Conservation (phyloP, 2,888 invertebrate genomes). For the Stenchaetothrips biformis region DNA sequence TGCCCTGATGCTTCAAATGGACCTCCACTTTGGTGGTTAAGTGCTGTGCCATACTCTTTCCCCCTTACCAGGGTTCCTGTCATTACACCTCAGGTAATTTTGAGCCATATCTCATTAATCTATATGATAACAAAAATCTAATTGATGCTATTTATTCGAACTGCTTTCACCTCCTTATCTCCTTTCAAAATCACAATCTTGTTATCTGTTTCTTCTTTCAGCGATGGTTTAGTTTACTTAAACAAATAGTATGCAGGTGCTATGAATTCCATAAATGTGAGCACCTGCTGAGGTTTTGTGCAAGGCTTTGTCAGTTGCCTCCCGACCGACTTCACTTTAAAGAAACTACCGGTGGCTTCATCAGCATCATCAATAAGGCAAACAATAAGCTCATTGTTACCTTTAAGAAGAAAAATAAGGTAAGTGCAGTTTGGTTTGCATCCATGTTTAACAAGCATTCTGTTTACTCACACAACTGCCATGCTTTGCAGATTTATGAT, state of each 20-base stretch:
- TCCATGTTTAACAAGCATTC: neutral
- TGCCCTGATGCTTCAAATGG: neutral
- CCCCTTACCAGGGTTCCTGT: neutral
- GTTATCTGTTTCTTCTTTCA: neutral
- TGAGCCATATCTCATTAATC: neutral
- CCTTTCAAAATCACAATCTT: too few relatives aligned
- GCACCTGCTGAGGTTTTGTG: neutral
- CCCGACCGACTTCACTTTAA: neutral
- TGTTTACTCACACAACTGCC: neutral
- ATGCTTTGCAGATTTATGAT: neutral
- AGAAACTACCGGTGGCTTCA: neutral
- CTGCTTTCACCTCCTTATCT: too few relatives aligned
- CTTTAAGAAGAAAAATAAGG: neutral
- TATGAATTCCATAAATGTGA: neutral
- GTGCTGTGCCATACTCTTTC: neutral
- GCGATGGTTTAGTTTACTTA: neutral
- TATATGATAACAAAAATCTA: neutral
- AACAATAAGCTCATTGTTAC: constrained; percentile 8
- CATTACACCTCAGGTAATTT: neutral
- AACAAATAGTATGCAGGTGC: neutral
- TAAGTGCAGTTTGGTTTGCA: neutral
- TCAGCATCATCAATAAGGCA: neutral
- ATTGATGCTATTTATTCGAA: neutral
- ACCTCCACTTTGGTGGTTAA: neutral
- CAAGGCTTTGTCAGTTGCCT: neutral